These are phyloP conservation scores for Lepidurus arcticus DNA, from an alignment of 1,140 invertebrate species.

Conservation along the genomic window DNA sequence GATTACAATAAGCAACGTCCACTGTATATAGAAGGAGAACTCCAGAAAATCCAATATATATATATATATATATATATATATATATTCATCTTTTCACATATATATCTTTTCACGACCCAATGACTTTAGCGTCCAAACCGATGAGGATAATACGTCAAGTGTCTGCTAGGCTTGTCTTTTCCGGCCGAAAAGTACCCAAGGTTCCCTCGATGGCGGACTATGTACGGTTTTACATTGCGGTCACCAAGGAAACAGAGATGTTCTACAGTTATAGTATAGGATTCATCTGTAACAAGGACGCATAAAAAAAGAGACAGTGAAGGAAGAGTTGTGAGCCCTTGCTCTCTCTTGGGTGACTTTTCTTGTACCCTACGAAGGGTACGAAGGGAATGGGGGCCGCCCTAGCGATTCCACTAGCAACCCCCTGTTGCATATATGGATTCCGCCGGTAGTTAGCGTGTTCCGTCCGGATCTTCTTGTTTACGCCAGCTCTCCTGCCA, in stretches of 20 bases:
- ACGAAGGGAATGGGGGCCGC: too few relatives aligned
- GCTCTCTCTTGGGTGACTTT: not conserved
- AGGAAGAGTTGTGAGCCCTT: not conserved
- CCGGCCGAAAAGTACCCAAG: not conserved
- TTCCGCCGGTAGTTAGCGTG: not conserved
- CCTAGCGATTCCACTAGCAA: not conserved
- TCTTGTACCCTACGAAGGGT: too few relatives aligned
- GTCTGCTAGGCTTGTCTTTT: not conserved
- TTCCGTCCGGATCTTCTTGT: not conserved
- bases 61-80: too few relatives aligned
- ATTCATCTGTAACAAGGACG: not conserved
- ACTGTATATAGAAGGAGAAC: too few relatives aligned
- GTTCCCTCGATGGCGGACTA: not conserved
- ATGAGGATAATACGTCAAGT: constrained; percentile 15
- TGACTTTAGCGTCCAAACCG: not conserved
- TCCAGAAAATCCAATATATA: too few relatives aligned
- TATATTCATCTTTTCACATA: too few relatives aligned
- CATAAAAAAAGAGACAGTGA: not conserved
- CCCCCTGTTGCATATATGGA: constrained; percentile 13
- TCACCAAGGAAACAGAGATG: not conserved
- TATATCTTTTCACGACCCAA: constrained; percentile 1
- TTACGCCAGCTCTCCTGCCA: not conserved
- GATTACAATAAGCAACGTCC: too few relatives aligned
- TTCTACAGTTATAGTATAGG: not conserved
- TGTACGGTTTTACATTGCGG: not conserved